Conservation (phyloP, 2,888 invertebrate species). For the Mesorhabditis sp. region DNA sequence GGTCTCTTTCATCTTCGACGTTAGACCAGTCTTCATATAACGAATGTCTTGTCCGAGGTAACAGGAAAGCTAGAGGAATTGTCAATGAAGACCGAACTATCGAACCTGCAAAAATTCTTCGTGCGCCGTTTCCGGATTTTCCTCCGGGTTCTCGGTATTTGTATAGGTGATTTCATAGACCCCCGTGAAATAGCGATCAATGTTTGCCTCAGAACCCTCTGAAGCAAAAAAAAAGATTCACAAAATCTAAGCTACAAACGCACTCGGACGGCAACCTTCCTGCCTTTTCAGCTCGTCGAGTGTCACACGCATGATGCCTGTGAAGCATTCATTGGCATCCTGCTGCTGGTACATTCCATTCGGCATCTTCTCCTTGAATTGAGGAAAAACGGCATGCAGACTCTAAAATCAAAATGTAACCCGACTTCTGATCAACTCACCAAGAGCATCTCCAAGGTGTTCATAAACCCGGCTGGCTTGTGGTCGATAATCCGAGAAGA, state of each 20-base stretch:
- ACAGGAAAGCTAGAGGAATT: slow-evolving; percentile 77
- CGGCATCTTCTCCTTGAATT: slow-evolving; percentile 63
- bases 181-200: slow-evolving; percentile 74
- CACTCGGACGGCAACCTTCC: not conserved
- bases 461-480: too few species aligned
- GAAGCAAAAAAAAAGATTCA: not conserved
- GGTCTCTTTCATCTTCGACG: slow-evolving; percentile 70
- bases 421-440: too few species aligned
- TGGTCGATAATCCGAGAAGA: not conserved
- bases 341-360: slow-evolving; percentile 77
- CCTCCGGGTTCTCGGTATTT: slow-evolving; percentile 82
- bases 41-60: slow-evolving; percentile 78
- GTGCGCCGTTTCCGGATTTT: slow-evolving; percentile 71
- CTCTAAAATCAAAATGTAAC: not conserved
- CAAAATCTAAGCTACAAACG: too few species aligned
- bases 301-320: slow-evolving; percentile 68
- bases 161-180: slow-evolving; percentile 75
- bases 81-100: not conserved
- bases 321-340: slow-evolving; percentile 98
- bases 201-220: slow-evolving; percentile 65
- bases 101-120: slow-evolving; percentile 74
- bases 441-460: not conserved
- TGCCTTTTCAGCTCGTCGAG: slow-evolving; percentile 9
- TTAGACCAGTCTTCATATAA: slow-evolving; percentile 87
- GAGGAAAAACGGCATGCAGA: not conserved